These are phyloP conservation scores for Tiaroga cobitis DNA, from an alignment of 2,797 vertebrate species.

Conservation along the genomic window DNA sequence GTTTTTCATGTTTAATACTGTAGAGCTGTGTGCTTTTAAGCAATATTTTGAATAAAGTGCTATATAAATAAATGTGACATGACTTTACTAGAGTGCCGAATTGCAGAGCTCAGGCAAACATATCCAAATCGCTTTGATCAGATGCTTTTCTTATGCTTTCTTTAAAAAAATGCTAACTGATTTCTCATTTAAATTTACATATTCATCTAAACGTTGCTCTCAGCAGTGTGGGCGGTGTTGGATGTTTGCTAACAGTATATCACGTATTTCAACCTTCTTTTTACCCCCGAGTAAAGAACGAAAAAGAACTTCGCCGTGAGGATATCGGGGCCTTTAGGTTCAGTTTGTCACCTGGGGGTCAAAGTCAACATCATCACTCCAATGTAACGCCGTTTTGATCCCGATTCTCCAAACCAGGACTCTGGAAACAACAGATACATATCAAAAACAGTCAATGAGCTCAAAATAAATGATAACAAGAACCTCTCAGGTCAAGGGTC, in stretches of 20 bases:
- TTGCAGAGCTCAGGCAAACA: no score
- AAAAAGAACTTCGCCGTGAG: background rate
- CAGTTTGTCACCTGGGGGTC: constrained; percentile 82
- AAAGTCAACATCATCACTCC: constrained; percentile 97
- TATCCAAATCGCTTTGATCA: no score
- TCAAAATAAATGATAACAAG: background rate
- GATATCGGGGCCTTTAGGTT: background rate
- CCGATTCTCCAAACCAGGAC: constrained; percentile 79
- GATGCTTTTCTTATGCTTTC: no score
- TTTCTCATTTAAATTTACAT: background rate
- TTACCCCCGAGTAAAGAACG: background rate
- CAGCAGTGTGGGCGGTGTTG: background rate
- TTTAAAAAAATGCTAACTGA: no score
- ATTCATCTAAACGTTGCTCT: background rate
- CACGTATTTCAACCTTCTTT: background rate
- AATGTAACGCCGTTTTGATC: constrained; percentile 86
- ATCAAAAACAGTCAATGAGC: background rate
- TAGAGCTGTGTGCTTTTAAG: no score
- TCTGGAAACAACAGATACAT: constrained; percentile 66
- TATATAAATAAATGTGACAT: no score
- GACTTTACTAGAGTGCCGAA: no score
- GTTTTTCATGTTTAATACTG: no score
- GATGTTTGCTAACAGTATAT: background rate
- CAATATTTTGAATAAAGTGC: no score
- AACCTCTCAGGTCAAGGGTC: background rate